Evolutionary conservation across 2,797 vertebrate species (phyloP).

Genomic region (Lateolabrax maculatus): DNA sequence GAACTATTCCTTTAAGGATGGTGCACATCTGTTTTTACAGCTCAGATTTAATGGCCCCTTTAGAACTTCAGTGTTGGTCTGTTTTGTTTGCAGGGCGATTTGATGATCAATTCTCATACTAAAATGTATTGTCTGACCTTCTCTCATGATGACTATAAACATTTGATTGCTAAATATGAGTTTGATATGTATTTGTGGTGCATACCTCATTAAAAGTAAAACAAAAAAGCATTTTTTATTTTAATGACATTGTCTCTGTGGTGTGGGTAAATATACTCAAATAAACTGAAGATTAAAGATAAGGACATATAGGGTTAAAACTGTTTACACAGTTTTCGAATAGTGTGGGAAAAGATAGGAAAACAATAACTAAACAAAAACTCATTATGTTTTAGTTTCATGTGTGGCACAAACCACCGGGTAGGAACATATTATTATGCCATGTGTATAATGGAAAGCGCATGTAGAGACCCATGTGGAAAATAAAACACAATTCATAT

Average conservation of each 20-base stretch:
- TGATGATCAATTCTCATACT: not conserved
- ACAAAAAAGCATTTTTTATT: not conserved
- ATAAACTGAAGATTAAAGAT: slow-evolving; percentile 3
- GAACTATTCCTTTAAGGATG: not conserved
- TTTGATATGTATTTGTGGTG: not conserved
- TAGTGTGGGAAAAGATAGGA: slow-evolving; percentile 19
- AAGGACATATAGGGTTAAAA: not conserved
- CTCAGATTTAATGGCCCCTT: not conserved
- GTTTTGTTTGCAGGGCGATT: not conserved
- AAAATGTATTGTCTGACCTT: not conserved
- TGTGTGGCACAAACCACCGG: slow-evolving; percentile 43
- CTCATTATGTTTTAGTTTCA: slow-evolving; percentile 51
- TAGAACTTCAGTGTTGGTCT: not conserved
- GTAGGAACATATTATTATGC: slow-evolving; percentile 43
- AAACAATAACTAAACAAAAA: slow-evolving; percentile 50
- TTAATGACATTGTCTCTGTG: not conserved
- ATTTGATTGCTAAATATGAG: not conserved
- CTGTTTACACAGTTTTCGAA: not conserved
- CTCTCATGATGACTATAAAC: not conserved
- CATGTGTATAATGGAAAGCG: slow-evolving; percentile 52
- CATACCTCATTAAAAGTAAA: not conserved
- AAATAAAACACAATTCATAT: slow-evolving; percentile 38
- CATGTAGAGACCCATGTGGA: slow-evolving; percentile 32
- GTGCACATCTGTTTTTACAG: not conserved
- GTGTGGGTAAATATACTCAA: not conserved